Conservation (phyloP, 2,797 vertebrate species). For the Pantherophis alleghaniensis region DNA sequence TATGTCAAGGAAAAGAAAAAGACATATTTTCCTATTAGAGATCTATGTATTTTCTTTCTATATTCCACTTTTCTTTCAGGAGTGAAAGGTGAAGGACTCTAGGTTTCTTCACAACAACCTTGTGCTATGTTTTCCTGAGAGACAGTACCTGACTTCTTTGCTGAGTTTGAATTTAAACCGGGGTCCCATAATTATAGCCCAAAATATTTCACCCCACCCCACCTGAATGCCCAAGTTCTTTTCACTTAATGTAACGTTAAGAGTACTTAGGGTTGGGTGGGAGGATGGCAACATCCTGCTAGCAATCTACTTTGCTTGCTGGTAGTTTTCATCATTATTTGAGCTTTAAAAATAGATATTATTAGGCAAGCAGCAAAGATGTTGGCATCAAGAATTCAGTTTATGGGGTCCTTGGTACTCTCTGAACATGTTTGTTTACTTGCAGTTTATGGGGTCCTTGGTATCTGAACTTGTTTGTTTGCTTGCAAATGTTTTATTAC, state of each 20-base stretch:
- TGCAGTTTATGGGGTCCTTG: neutral
- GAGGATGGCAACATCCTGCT: neutral
- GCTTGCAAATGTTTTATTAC: neutral
- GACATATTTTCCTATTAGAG: neutral
- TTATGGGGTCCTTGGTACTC: neutral
- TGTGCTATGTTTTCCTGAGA: neutral
- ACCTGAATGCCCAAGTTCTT: neutral
- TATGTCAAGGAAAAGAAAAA: neutral
- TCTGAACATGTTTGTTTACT: neutral
- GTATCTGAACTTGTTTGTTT: neutral
- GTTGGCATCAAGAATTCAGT: neutral
- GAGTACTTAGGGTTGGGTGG: neutral
- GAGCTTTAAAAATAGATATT: neutral
- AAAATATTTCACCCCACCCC: neutral
- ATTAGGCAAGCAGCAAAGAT: neutral
- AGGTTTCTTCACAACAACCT: neutral
- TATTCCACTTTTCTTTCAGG: neutral
- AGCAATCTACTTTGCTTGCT: neutral
- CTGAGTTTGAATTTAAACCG: neutral
- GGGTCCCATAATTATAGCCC: neutral
- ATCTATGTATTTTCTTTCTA: neutral
- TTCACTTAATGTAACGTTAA: neutral
- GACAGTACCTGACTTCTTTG: neutral
- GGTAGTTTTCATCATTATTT: neutral
- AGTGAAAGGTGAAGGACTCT: neutral